phyloP scores from a whole-genome alignment of 2,113 vertebrate species.

The Pogona vitticeps region DNA sequence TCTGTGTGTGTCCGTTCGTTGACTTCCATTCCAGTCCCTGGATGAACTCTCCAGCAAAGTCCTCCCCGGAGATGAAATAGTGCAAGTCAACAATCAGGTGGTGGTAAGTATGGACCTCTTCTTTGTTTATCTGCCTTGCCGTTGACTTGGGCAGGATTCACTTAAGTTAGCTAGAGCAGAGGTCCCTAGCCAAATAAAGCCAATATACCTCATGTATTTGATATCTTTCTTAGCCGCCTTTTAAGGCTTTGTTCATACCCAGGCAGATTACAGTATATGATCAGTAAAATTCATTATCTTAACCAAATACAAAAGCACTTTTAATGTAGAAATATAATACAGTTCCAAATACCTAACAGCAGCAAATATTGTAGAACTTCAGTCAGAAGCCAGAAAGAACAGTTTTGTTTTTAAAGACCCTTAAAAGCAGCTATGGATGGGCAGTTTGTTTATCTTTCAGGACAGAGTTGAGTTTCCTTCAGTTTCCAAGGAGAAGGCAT shows the following conservation, averaged over 20 bases:
- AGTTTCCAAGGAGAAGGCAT: neutral
- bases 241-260: neutral
- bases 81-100: conserved; percentile 91
- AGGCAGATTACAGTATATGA: neutral
- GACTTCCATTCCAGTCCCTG: conserved; percentile 59
- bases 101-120: conserved; percentile 83
- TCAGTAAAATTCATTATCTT: neutral
- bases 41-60: conserved; percentile 71
- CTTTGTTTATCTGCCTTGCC: neutral
- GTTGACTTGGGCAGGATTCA: neutral
- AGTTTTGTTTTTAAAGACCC: neutral
- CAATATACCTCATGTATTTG: neutral
- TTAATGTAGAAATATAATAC: neutral
- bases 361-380: neutral
- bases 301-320: neutral
- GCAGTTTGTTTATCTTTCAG: neutral
- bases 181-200: too few species aligned
- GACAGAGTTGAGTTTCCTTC: neutral
- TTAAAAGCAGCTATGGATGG: neutral
- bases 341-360: neutral
- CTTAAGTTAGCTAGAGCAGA: neutral
- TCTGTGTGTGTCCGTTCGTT: neutral
- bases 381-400: neutral
- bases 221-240: neutral
- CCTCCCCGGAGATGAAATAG: conserved; percentile 89